A percentile compares a stretch with the other conserved stretches of the same genome.
These are phyloP conservation scores for Globodera rostochiensis DNA, from an alignment of 1,140 invertebrate species.

Conservation along the genomic window DNA sequence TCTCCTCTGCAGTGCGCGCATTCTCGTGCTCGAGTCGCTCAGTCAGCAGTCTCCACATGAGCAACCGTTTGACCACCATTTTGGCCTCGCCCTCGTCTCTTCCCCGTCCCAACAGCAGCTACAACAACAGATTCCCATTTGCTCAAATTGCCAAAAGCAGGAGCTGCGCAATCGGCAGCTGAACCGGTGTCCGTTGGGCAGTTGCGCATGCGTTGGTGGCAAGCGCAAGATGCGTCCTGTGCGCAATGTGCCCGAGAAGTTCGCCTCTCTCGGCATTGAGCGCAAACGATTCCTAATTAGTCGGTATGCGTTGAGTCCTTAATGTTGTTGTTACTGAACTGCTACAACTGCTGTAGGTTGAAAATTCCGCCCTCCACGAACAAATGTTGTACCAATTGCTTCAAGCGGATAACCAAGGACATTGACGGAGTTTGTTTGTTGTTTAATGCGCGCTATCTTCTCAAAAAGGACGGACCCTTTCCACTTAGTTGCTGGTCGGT, in stretches of 20 bases:
- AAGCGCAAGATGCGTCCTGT: conserved; percentile 45
- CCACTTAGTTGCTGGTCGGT: conserved; percentile 33
- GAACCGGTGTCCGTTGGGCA: conserved; percentile 42
- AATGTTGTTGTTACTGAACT: no score
- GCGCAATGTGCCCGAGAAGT: conserved; percentile 41
- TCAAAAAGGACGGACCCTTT: background rate
- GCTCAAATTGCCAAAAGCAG: conserved; percentile 33
- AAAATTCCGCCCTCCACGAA: conserved; percentile 39
- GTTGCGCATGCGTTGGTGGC: conserved; percentile 31
- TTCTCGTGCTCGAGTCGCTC: conserved; percentile 32
- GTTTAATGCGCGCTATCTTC: background rate
- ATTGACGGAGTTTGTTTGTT: conserved; percentile 33
- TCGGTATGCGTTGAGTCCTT: background rate
- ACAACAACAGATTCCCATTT: conserved; percentile 36
- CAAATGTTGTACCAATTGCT: conserved; percentile 42
- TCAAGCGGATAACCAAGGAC: conserved; percentile 39
- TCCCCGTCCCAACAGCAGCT: conserved; percentile 19
- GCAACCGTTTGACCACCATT: conserved; percentile 19
- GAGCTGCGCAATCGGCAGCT: conserved; percentile 28
- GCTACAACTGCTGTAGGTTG: background rate
- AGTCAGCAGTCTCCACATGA: conserved; percentile 26
- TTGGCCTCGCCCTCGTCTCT: background rate
- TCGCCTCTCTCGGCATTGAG: conserved; percentile 25
- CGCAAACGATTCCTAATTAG: conserved; percentile 39
- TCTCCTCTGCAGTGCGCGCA: conserved; percentile 30